These are phyloP conservation scores for Thamnophis sirtalis DNA, from an alignment of 2,113 vertebrate genomes.

Conservation along the genomic window DNA sequence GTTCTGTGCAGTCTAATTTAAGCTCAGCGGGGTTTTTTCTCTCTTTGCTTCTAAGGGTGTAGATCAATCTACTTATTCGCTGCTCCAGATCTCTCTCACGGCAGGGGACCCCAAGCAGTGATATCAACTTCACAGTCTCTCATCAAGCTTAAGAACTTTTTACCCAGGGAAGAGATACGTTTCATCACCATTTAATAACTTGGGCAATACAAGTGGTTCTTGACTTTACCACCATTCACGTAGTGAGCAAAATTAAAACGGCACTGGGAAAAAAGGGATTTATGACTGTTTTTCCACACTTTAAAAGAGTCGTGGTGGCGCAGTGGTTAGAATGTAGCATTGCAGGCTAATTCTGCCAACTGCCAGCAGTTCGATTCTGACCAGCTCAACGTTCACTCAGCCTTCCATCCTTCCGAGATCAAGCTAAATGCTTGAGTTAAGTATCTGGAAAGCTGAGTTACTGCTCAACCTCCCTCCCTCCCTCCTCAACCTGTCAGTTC, in stretches of 20 bases:
- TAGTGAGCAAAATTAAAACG: too few species aligned
- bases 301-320: too few species aligned
- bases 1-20: background rate
- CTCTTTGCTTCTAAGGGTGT: background rate
- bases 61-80: background rate
- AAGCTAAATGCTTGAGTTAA: background rate
- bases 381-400: too few species aligned
- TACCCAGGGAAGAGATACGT: background rate
- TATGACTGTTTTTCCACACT: too few species aligned
- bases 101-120: background rate
- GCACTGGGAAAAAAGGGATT: too few species aligned
- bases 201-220: too few species aligned
- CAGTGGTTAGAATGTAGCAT: too few species aligned
- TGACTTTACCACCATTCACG: too few species aligned
- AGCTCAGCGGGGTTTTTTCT: background rate
- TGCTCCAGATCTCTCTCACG: slow-evolving; percentile 4
- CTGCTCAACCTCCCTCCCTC: background rate
- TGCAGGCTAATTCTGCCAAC: too few species aligned
- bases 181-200: too few species aligned
- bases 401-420: too few species aligned
- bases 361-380: too few species aligned
- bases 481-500: background rate
- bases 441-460: background rate
- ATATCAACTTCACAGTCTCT: background rate
- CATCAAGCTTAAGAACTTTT: slow-evolving; percentile 9